phyloP scores from a whole-genome alignment of 1,140 invertebrate species.

The Hylaeus anthracinus region DNA sequence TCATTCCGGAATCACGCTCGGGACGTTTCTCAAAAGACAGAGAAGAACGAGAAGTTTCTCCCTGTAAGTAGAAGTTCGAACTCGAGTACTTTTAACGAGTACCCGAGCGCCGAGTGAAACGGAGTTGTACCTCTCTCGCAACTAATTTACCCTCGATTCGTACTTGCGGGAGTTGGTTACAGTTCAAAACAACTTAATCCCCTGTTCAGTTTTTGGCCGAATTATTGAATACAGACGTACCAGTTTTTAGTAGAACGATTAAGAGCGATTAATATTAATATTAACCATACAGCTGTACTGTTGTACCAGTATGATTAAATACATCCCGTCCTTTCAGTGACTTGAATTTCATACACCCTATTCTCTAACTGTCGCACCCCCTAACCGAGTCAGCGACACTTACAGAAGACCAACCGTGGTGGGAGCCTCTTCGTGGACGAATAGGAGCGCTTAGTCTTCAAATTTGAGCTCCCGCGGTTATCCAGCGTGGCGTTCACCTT shows the following conservation, averaged over 20 bases:
- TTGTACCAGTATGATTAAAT: too few relatives aligned
- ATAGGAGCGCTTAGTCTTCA: not conserved
- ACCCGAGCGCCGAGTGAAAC: constrained; percentile 2
- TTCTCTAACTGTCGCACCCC: too few relatives aligned
- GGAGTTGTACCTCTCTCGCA: not conserved
- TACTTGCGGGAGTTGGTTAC: constrained; percentile 11
- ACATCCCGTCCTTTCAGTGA: too few relatives aligned
- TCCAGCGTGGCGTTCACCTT: constrained; percentile 20
- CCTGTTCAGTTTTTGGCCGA: not conserved
- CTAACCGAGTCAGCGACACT: too few relatives aligned
- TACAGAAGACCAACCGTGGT: too few relatives aligned
- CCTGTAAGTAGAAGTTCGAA: not conserved
- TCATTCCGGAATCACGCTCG: not conserved
- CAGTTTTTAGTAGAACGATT: not conserved
- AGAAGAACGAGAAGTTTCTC: not conserved
- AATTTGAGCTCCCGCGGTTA: not conserved
- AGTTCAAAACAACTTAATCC: constrained; percentile 15
- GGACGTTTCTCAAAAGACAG: constrained; percentile 3
- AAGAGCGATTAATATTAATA: too few relatives aligned
- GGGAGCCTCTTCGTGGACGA: too few relatives aligned
- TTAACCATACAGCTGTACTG: too few relatives aligned
- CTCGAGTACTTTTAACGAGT: constrained; percentile 20
- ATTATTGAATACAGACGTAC: too few relatives aligned
- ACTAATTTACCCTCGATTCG: not conserved
- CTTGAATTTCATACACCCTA: too few relatives aligned